phyloP scores from a whole-genome alignment of 2,888 invertebrate genomes.

The Caenorhabditis sp. region DNA sequence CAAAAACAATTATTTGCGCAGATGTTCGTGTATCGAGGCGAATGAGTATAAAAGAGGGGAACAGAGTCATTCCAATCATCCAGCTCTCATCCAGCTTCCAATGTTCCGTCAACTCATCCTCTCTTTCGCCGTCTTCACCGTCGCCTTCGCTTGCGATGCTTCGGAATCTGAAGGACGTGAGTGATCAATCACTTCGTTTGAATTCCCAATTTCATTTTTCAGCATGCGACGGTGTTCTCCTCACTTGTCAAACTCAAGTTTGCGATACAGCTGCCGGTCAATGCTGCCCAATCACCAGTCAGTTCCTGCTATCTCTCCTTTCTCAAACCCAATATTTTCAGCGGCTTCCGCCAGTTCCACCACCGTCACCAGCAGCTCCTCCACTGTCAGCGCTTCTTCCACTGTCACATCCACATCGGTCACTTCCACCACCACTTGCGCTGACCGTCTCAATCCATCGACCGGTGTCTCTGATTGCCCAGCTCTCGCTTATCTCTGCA shows the following conservation, averaged over 20 bases:
- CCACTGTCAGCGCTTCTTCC: constrained; percentile 23
- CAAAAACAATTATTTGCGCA: constrained; percentile 41
- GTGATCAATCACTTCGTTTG: background rate
- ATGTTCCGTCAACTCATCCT: constrained; percentile 46
- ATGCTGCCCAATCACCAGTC: constrained; percentile 46
- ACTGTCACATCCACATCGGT: constrained; percentile 10
- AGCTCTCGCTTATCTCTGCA: constrained; percentile 54
- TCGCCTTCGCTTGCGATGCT: constrained; percentile 31
- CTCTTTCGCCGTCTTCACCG: constrained; percentile 32
- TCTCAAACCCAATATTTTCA: constrained; percentile 2
- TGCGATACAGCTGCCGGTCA: constrained; percentile 31
- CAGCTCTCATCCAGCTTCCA: constrained; percentile 7
- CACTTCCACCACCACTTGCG: constrained; percentile 45
- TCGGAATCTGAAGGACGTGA: constrained; percentile 39
- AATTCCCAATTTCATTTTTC: background rate
- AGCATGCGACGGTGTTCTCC: constrained; percentile 32
- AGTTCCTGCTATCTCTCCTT: background rate
- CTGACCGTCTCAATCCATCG: constrained; percentile 55
- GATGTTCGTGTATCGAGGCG: background rate
- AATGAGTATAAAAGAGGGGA: constrained; percentile 16
- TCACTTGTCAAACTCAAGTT: constrained; percentile 26
- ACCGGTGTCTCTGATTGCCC: constrained; percentile 67
- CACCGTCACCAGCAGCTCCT: constrained; percentile 23
- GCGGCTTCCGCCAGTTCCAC: constrained; percentile 21
- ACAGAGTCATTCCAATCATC: constrained; percentile 6